phyloP scores from a whole-genome alignment of 2,888 invertebrate genomes.

The Hirtodrosophila alboralis region DNA sequence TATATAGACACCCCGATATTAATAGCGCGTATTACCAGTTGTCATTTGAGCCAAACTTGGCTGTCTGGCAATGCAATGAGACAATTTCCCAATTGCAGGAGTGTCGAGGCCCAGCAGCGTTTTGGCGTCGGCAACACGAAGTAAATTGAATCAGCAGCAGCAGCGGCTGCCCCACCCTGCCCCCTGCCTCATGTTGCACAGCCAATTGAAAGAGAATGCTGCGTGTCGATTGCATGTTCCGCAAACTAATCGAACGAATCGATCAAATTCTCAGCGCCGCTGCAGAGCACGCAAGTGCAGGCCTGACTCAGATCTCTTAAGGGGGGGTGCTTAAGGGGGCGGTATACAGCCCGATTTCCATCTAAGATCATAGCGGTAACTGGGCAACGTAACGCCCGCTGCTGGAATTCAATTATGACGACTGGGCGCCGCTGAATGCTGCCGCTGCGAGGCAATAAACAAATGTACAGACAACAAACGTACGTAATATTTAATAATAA shows the following conservation, averaged over 20 bases:
- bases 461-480: slow-evolving; percentile 72
- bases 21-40: slow-evolving; percentile 75
- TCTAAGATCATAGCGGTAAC: slow-evolving; percentile 56
- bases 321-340: background rate
- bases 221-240: slow-evolving; percentile 80
- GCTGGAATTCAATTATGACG: slow-evolving; percentile 82
- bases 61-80: slow-evolving; percentile 70
- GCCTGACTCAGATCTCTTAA: background rate
- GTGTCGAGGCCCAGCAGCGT: slow-evolving; percentile 46
- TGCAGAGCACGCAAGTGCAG: slow-evolving; percentile 62
- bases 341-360: slow-evolving; percentile 16
- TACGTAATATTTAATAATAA: slow-evolving; percentile 78
- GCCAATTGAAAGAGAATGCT: slow-evolving; percentile 76
- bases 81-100: slow-evolving; percentile 71
- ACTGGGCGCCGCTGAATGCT: slow-evolving; percentile 57
- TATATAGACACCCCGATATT: slow-evolving; percentile 63
- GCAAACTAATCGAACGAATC: slow-evolving; percentile 78
- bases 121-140: slow-evolving; percentile 19
- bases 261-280: slow-evolving; percentile 75
- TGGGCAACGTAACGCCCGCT: slow-evolving; percentile 73
- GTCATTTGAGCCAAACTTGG: slow-evolving; percentile 71
- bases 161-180: background rate
- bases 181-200: slow-evolving; percentile 6
- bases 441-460: slow-evolving; percentile 71
- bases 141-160: slow-evolving; percentile 69